Base-by-base conservation (phyloP, 2,888 invertebrate species). In the Microplitis deprimator region DNA sequence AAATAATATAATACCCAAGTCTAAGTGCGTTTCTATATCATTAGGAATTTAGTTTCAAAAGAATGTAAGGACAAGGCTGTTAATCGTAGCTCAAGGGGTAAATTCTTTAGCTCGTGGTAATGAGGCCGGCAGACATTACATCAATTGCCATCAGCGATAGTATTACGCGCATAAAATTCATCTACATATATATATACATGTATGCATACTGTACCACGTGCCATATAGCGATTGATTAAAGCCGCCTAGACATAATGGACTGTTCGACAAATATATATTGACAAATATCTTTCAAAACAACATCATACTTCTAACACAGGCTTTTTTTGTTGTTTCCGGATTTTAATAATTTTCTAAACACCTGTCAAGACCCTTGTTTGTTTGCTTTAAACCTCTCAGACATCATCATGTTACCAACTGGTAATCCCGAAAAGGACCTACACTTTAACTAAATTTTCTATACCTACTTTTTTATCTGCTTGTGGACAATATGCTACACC, bases 331-430 rank as follows among this genome's bases (percentile, higher is more conserved):
- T 60, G 13, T 59, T 68, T 69, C 67, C 41, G 50, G 13, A 50
- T 50, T 72, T 39, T 39, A 38, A 65, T 71, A 62, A 65, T 61
- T 72, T 70, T 64, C 60, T 50, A 40, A 68, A 50, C 76, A 76
- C 71, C 72, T 76, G 76, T 40, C 60, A 65, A 50, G 60, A 67
- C 72, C 71, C 61, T 70, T 75, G 65, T 75, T 75, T 72, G 65
- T 61, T 50, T 29, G 17, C 64, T 29, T 69, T 75, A 29, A 50
- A 39, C 38, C 59, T 50, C 10, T n/a, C 41, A 50, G 38, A 29
- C 40, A 40, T 38, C n/a, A 68, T 68, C 67, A 59, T 62, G 59
- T 50, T 75, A 41, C 69, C 13, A 13, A 13, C 13, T 13, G 10
- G 50, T 13, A 13, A 20, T 67, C n/a, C 39, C 29, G 29, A 3